phyloP scores from a whole-genome alignment of 2,888 invertebrate genomes.

The Callimorpha dominula region DNA sequence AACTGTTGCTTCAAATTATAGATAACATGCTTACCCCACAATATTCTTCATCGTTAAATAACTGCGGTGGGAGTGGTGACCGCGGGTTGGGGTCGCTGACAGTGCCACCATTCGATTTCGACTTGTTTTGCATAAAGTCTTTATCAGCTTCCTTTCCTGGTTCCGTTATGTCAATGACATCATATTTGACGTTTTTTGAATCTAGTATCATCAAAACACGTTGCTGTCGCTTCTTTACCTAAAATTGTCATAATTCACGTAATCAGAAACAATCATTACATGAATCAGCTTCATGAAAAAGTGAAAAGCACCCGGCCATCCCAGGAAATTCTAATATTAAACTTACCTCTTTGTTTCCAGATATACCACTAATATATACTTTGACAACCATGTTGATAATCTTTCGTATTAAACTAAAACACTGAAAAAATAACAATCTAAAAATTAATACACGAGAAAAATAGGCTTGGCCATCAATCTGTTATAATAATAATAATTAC shows the following conservation, averaged over 20 bases:
- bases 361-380: conserved; percentile 96
- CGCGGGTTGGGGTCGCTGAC: conserved; percentile 91
- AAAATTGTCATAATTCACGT: conserved; percentile 72
- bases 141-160: conserved; percentile 95
- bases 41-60: conserved; percentile 96
- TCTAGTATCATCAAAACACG: conserved; percentile 97
- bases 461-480: conserved; percentile 85
- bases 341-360: conserved; percentile 97
- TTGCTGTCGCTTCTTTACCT: conserved; percentile 99
- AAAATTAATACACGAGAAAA: conserved; percentile 73
- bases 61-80: conserved; percentile 96
- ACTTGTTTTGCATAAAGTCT: conserved; percentile 96
- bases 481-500: conserved; percentile 75
- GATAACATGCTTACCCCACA: conserved; percentile 91
- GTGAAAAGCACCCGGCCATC: conserved; percentile 73
- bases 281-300: conserved; percentile 75
- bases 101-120: conserved; percentile 91
- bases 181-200: conserved; percentile 95
- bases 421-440: conserved; percentile 67
- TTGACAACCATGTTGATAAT: conserved; percentile 92
- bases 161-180: conserved; percentile 97
- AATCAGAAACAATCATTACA: conserved; percentile 73
- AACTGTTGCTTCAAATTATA: conserved; percentile 14
- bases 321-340: conserved; percentile 76
- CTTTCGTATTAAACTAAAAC: conserved; percentile 61